A percentile compares a stretch with the other conserved stretches of the same genome.
phyloP scores from a whole-genome alignment of 2,113 vertebrate genomes.

The Passer montanus region DNA sequence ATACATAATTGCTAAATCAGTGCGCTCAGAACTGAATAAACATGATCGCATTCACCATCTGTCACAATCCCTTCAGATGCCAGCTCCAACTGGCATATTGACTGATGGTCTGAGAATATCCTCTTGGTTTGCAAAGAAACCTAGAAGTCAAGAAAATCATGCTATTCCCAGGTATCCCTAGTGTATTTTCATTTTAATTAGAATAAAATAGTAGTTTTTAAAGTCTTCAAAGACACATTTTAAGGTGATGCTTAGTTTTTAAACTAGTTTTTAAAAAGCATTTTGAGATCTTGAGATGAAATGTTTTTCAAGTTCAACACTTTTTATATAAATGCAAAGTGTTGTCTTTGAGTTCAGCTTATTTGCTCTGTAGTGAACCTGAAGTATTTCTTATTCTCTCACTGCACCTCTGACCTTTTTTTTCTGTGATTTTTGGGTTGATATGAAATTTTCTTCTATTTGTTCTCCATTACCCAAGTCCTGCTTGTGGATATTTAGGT shows the following conservation, averaged over 20 bases:
- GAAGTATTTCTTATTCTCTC: neutral
- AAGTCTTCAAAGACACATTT: neutral
- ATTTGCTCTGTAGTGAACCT: neutral
- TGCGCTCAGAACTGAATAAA: neutral
- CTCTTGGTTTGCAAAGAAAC: neutral
- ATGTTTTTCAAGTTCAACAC: neutral
- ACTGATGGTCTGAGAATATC: neutral
- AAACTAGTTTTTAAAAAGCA: neutral
- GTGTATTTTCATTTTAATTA: neutral
- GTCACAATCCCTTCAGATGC: neutral
- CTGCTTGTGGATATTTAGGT: neutral
- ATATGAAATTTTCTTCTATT: neutral
- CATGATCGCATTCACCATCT: constrained; percentile 2
- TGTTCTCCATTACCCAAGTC: neutral
- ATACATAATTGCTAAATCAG: neutral
- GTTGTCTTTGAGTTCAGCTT: neutral
- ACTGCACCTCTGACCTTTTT: neutral
- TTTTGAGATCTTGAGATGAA: neutral
- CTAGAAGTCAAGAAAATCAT: neutral
- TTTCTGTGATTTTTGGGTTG: neutral
- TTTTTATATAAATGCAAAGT: neutral
- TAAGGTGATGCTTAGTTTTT: neutral
- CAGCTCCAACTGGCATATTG: neutral
- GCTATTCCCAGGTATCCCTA: neutral
- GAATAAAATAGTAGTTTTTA: neutral